phyloP scores from a whole-genome alignment of 1,140 invertebrate genomes.

The Procambarus virginalis region DNA sequence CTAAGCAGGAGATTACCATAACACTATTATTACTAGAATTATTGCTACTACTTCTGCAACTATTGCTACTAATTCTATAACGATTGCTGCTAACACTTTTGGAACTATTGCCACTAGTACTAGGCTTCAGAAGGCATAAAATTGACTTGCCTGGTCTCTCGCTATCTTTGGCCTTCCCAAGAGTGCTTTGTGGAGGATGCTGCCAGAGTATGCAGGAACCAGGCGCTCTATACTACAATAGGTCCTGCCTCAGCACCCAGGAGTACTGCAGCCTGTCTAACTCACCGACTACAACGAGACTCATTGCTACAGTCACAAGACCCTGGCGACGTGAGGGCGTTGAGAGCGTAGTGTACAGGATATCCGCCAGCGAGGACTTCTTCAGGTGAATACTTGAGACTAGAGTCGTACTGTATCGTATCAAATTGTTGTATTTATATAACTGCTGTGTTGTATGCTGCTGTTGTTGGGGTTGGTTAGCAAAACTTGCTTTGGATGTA shows the following conservation, averaged over 20 bases:
- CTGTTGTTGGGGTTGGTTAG: no score
- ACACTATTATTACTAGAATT: no score
- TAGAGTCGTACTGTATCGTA: no score
- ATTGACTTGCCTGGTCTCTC: no score
- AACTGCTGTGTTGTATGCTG: not conserved
- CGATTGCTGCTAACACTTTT: no score
- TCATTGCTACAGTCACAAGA: conserved; percentile 15
- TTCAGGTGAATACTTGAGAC: conserved; percentile 82
- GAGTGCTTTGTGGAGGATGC: conserved; percentile 29
- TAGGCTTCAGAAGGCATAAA: no score
- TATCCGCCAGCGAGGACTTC: conserved; percentile 90
- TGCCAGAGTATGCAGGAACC: conserved; percentile 14
- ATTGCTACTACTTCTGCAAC: no score
- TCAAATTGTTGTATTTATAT: not conserved
- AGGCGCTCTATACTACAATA: conserved; percentile 46
- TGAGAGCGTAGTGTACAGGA: conserved; percentile 74
- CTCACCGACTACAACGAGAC: conserved; percentile 27
- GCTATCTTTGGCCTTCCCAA: not conserved
- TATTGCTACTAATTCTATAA: no score
- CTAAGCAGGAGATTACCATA: no score
- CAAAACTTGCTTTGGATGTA: no score
- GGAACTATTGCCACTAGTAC: no score
- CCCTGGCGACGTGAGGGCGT: conserved; percentile 34
- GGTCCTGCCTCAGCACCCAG: conserved; percentile 11
- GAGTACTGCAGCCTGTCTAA: conserved; percentile 26